Percentiles rank a stretch among this genome's conserved stretches.
Conservation (phyloP, 2,113 vertebrate genomes). For the Erinaceus europaeus region DNA sequence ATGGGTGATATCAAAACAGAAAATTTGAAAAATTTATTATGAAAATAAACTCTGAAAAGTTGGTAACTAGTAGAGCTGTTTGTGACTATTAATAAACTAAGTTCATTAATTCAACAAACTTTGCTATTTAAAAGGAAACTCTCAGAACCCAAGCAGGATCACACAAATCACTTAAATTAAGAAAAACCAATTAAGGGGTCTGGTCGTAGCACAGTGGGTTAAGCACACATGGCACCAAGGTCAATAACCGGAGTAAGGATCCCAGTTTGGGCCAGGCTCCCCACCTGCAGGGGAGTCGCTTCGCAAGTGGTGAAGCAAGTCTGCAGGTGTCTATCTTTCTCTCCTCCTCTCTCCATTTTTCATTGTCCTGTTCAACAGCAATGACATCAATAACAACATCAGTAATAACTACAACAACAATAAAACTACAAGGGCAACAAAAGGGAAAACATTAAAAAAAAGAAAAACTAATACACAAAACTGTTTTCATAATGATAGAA, state of each 20-base stretch:
- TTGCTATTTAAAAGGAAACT: constrained; percentile 7
- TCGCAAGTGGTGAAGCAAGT: no score
- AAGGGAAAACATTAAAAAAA: not conserved
- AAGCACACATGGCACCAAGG: no score
- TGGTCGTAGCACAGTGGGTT: no score
- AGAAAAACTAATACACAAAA: not conserved
- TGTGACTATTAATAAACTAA: not conserved
- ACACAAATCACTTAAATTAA: not conserved
- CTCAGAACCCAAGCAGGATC: not conserved
- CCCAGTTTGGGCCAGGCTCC: no score
- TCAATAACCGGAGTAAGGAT: no score
- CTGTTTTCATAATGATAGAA: not conserved
- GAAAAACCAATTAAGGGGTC: not conserved
- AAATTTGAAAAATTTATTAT: not conserved
- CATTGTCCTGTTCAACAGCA: no score
- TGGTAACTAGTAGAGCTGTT: not conserved
- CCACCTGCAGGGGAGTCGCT: no score
- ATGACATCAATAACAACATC: no score
- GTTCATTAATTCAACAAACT: not conserved
- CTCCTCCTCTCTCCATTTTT: no score
- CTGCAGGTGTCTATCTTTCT: no score
- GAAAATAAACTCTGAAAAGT: constrained; percentile 7
- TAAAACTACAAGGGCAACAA: no score
- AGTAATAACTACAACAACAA: no score
- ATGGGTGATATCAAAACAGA: not conserved